Conservation (phyloP, 2,888 invertebrate genomes). For the Pelosia muscerda region DNA sequence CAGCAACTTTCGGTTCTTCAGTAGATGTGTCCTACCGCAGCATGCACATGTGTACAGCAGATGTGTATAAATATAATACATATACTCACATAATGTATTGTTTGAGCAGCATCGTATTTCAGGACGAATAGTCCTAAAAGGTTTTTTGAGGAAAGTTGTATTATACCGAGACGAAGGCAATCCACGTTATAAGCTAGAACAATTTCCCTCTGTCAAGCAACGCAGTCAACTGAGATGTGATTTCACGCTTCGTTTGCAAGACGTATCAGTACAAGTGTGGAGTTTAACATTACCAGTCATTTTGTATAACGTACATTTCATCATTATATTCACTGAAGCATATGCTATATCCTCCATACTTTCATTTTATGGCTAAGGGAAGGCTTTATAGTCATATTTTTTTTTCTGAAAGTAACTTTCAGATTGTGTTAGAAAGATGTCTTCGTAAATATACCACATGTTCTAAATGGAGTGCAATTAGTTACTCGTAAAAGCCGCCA, state of each 20-base stretch:
- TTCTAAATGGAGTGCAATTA: not conserved
- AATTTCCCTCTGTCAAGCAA: slow-evolving; percentile 65
- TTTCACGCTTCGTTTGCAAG: slow-evolving; percentile 64
- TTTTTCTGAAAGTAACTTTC: not conserved
- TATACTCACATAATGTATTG: not conserved
- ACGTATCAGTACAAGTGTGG: slow-evolving; percentile 50
- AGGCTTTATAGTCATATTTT: slow-evolving; percentile 4
- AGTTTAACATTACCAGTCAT: slow-evolving; percentile 40
- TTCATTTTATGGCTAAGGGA: slow-evolving; percentile 4
- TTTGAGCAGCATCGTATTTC: not conserved
- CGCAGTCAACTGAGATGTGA: slow-evolving; percentile 65
- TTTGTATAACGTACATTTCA: slow-evolving; percentile 33
- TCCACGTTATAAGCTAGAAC: slow-evolving; percentile 58
- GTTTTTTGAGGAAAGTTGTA: slow-evolving; percentile 56
- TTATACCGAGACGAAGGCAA: slow-evolving; percentile 54
- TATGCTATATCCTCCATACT: slow-evolving; percentile 14
- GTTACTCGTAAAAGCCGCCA: not conserved
- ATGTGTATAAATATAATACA: no score
- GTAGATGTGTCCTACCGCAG: no score
- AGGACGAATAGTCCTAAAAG: slow-evolving; percentile 9
- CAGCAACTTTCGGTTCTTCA: no score
- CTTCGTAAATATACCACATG: not conserved
- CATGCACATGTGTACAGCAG: no score
- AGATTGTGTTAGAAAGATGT: not conserved
- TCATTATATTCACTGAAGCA: slow-evolving; percentile 37